Conservation (phyloP, 1,140 invertebrate genomes). For the Heliconius melpomene region DNA sequence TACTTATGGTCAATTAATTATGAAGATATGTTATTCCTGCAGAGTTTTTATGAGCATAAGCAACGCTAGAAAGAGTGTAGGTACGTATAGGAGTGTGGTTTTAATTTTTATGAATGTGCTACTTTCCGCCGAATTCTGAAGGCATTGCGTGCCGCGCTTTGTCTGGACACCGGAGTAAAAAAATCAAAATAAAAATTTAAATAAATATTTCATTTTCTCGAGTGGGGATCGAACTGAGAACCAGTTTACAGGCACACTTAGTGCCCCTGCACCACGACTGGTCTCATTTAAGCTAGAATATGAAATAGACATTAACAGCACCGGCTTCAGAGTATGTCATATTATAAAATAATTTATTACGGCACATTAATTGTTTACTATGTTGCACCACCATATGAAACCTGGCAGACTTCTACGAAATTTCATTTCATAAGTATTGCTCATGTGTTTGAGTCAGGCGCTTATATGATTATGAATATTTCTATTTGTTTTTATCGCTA, state of each 20-base stretch:
- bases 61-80: no score
- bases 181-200: no score
- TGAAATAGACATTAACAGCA: background rate
- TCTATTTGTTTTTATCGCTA: background rate
- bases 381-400: background rate
- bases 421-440: background rate
- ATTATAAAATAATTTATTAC: background rate
- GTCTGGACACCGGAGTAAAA: no score
- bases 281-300: background rate
- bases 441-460: conserved; percentile 18
- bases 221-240: no score
- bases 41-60: background rate
- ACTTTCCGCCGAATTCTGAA: no score
- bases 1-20: background rate
- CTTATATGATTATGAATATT: background rate
- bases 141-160: no score
- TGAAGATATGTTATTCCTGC: background rate
- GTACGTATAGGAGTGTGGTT: no score
- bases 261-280: background rate
- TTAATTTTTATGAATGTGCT: no score
- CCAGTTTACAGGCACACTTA: no score
- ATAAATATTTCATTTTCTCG: no score
- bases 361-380: background rate
- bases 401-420: background rate
- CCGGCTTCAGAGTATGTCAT: background rate